A percentile compares a stretch with the other conserved stretches of the same genome.
Conservation (phyloP, 2,888 invertebrate species). For the Meandrusa payeni region DNA sequence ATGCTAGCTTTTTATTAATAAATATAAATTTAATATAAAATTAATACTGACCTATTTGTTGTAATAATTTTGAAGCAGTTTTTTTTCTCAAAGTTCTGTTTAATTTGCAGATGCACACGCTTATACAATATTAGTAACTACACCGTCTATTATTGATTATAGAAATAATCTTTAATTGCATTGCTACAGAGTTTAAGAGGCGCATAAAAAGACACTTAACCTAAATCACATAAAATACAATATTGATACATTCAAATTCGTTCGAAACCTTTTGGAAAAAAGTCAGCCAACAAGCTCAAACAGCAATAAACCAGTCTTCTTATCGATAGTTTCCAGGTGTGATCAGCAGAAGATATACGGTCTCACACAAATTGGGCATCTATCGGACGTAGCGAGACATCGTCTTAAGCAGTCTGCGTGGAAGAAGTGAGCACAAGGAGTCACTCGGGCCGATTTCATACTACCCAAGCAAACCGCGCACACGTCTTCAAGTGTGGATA, state of each 20-base stretch:
- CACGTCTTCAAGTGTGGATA: conserved; percentile 86
- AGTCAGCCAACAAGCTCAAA: not conserved
- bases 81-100: not conserved
- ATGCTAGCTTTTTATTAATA: conserved; percentile 1
- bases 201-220: conserved; percentile 8
- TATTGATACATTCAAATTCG: not conserved
- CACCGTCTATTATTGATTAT: not conserved
- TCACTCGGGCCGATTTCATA: conserved; percentile 87
- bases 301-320: conserved; percentile 15
- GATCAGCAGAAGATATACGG: conserved; percentile 80
- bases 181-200: not conserved
- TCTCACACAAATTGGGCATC: conserved; percentile 89
- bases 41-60: conserved; percentile 13
- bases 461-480: conserved; percentile 88
- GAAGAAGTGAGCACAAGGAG: conserved; percentile 90
- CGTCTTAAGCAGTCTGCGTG: conserved; percentile 88
- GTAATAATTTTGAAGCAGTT: conserved; percentile 1
- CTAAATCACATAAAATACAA: conserved; percentile 20
- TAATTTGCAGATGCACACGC: not conserved
- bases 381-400: conserved; percentile 85
- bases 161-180: not conserved
- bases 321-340: conserved; percentile 1
- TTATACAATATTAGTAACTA: conserved; percentile 1
- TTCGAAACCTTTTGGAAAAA: conserved; percentile 3
- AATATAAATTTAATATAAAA: conserved; percentile 12